Evolutionary conservation across 2,888 invertebrate genomes (phyloP), one percentile per base, ranked within the genome.

Genomic region (Neoaliturus tenellus): DNA sequence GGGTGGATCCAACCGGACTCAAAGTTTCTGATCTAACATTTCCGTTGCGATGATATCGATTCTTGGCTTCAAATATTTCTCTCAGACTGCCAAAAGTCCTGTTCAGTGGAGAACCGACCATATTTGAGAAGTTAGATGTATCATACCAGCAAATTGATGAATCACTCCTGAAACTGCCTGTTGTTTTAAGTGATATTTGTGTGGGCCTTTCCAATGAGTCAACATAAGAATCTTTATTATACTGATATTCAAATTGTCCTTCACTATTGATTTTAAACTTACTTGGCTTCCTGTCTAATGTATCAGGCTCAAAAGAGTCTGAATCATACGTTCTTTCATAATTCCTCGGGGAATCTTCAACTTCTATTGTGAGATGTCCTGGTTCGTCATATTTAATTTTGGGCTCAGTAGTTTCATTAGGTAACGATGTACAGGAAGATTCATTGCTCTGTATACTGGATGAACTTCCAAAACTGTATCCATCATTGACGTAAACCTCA

Each of bases 241-340:
- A 67, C 28, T 86, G 75, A 67, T 85, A 78, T 25, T 85, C 84
- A 73, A 83, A 84, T 17, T 84, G 84, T 14, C 84, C 83, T 51
- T 86, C 86, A 71, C 85, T 85, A 69, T 85, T 84, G 55, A 87
- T 86, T 81, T 86, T 86, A 62, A 87, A 85, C 62, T 87, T 87
- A 48, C 85, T 86, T n/a, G 87, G 87, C 89, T 96, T 96, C 33
- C 97, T 92, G 88, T 97, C 97, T 83, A 97, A 91, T 0, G 97
- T 97, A 87, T 97, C 97, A 0, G 97, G 96, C 89, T 97, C 97
- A 88, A 96, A 97, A 82, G 94, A 94, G 88, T 96, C 96, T 0
- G 96, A 96, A 88, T 97, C 97, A 39, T 82, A 82, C 17, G 82
- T 82, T 83, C 95, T 93, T 75, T 85, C 84, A 33, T 86, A 86